Evolutionary conservation across 1,140 invertebrate species (phyloP).

Genomic region (Drosophila biarmipes): DNA sequence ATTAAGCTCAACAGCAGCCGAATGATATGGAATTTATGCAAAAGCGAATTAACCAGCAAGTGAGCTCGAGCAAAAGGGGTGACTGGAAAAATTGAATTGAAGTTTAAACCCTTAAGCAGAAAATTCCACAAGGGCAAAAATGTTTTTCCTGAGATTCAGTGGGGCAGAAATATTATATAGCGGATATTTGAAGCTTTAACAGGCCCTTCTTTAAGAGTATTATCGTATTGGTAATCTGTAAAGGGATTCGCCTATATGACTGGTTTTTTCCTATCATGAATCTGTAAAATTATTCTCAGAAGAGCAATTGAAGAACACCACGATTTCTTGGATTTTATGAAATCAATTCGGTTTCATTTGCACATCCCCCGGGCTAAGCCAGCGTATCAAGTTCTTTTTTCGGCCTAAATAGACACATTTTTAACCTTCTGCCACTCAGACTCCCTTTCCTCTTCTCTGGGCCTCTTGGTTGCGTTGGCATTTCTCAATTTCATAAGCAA

Average conservation of each 20-base stretch:
- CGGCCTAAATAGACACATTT: constrained; percentile 40
- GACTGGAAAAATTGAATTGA: not conserved
- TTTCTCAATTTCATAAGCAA: constrained; percentile 50
- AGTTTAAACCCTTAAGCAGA: not conserved
- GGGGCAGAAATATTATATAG: constrained; percentile 3
- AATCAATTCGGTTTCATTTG: constrained; percentile 12
- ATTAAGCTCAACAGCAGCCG: constrained; percentile 12
- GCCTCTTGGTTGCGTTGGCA: constrained; percentile 6
- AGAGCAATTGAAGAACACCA: not conserved
- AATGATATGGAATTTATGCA: constrained; percentile 26
- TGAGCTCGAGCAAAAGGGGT: constrained; percentile 14
- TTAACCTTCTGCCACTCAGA: not conserved
- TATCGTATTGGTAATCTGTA: not conserved
- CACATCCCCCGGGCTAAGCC: not conserved
- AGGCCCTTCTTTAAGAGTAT: not conserved
- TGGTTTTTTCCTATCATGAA: no score
- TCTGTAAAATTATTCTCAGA: not conserved
- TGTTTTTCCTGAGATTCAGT: not conserved
- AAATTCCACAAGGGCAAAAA: not conserved
- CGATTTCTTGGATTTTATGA: not conserved
- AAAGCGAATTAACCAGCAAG: constrained; percentile 9
- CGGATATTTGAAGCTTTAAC: not conserved
- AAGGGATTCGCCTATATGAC: not conserved
- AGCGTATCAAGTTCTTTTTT: constrained; percentile 38
- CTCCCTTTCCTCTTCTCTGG: not conserved